Evolutionary conservation across 2,797 vertebrate genomes (phyloP).

Genomic region (Pitangus sulphuratus): DNA sequence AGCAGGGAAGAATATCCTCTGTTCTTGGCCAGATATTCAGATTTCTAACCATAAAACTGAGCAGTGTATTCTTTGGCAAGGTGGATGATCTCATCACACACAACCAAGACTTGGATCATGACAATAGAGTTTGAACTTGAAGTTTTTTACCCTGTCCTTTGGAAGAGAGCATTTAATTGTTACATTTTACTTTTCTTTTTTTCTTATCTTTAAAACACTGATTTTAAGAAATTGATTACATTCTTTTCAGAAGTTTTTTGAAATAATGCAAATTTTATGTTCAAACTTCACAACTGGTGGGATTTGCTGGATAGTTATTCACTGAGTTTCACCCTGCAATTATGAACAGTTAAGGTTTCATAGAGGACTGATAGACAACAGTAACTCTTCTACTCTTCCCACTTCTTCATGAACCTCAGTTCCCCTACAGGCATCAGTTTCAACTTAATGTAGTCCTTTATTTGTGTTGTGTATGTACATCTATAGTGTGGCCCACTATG

Average conservation of each 20-base stretch:
- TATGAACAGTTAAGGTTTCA: background rate
- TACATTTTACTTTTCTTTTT: background rate
- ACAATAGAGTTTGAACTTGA: background rate
- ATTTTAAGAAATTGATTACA: background rate
- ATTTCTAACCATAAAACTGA: background rate
- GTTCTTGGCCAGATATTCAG: background rate
- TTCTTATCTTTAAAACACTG: background rate
- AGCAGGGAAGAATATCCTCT: background rate
- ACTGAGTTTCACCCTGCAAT: background rate
- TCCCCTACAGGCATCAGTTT: background rate
- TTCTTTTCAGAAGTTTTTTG: background rate
- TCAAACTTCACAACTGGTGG: background rate
- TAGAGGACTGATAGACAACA: background rate
- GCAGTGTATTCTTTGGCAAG: background rate
- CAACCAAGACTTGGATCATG: background rate
- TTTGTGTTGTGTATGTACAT: background rate
- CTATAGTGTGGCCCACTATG: background rate
- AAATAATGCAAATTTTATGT: background rate
- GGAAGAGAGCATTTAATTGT: background rate
- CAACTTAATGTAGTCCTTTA: background rate
- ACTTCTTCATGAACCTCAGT: background rate
- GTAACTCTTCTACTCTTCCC: background rate
- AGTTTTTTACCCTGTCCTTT: background rate
- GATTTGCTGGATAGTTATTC: background rate
- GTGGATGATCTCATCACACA: background rate